phyloP scores from a whole-genome alignment of 2,888 invertebrate genomes.

The Druceiella hillmani region DNA sequence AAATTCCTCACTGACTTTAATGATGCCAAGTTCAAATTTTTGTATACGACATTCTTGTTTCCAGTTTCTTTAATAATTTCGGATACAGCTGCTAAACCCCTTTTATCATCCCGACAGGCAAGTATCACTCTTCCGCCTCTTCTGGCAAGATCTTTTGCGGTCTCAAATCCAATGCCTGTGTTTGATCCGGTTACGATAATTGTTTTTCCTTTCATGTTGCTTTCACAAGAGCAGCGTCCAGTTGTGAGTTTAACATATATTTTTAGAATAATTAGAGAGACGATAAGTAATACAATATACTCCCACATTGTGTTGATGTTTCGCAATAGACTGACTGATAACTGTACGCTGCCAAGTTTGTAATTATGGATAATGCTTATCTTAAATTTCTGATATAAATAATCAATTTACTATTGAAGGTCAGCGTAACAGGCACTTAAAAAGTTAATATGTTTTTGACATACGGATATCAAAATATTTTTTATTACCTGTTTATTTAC shows the following conservation, averaged over 20 bases:
- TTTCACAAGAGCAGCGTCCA: slow-evolving; percentile 40
- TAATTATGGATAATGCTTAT: no score
- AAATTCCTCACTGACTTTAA: slow-evolving; percentile 50
- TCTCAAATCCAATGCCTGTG: slow-evolving; percentile 50
- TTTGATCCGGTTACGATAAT: slow-evolving; percentile 45
- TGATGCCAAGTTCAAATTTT: slow-evolving; percentile 41
- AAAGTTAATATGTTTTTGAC: no score
- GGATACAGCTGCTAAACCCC: slow-evolving; percentile 36
- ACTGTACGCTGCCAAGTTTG: no score
- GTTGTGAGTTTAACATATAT: slow-evolving; percentile 41
- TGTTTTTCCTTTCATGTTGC: slow-evolving; percentile 45
- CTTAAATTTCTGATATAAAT: no score
- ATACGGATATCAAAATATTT: no score
- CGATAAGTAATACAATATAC: no score
- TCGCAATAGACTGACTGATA: no score
- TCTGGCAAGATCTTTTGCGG: slow-evolving; percentile 46
- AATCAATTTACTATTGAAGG: no score
- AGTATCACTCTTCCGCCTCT: slow-evolving; percentile 49
- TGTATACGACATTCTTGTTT: slow-evolving; percentile 35
- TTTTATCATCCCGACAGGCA: slow-evolving; percentile 42
- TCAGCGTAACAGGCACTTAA: no score
- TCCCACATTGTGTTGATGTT: no score
- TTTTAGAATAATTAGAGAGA: slow-evolving; percentile 33
- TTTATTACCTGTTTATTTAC: no score
- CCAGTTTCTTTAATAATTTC: slow-evolving; percentile 38